These are phyloP conservation scores for Aquatica leii DNA, from an alignment of 2,888 invertebrate genomes.

Conservation along the genomic window DNA sequence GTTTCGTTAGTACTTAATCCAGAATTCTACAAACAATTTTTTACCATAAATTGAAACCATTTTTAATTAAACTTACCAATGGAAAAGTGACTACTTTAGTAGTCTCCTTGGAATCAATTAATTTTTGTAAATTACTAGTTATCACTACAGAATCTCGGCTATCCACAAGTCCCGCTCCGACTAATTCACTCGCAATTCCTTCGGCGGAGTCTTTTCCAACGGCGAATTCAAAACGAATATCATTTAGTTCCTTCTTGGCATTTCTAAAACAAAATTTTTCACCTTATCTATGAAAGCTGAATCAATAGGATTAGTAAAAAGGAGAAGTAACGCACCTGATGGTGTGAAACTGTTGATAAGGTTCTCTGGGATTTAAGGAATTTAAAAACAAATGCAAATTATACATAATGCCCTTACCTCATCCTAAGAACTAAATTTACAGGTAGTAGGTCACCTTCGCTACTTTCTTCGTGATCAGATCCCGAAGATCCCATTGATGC, in stretches of 20 bases:
- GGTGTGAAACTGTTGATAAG: conserved; percentile 45
- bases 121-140: conserved; percentile 89
- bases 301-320: too few species aligned
- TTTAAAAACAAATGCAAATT: background rate
- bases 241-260: conserved; percentile 89
- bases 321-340: conserved; percentile 42
- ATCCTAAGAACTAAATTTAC: conserved; percentile 89
- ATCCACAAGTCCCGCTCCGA: conserved; percentile 94
- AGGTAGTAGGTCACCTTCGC: conserved; percentile 60
- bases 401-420: conserved; percentile 67
- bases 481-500: conserved; percentile 58
- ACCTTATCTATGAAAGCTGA: too few species aligned
- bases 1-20: conserved; percentile 78
- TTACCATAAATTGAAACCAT: background rate
- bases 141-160: conserved; percentile 91
- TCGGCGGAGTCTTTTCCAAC: conserved; percentile 89
- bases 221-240: conserved; percentile 97
- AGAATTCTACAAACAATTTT: conserved; percentile 65
- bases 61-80: conserved; percentile 67
- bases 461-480: conserved; percentile 61
- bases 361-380: conserved; percentile 41
- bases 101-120: conserved; percentile 77
- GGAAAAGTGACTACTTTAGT: conserved; percentile 87
- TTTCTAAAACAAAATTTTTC: conserved; percentile 71
- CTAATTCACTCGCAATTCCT: conserved; percentile 92